Base-by-base conservation (phyloP, 92 coral and sea anemone genomes). In the Blastomussa wellsi region DNA sequence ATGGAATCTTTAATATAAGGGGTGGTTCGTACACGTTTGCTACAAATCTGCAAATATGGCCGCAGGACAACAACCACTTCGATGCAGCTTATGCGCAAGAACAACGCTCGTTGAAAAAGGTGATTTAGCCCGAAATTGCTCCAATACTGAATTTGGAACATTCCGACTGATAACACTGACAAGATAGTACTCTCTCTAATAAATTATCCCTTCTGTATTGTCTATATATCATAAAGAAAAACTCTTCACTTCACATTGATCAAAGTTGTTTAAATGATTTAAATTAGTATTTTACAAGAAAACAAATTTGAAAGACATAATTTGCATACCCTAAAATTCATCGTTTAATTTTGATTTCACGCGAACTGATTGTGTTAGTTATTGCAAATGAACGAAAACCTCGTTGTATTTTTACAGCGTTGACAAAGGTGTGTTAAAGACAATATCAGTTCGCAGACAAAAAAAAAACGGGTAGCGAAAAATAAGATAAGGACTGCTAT, bases 391-490 rank as follows among this genome's bases (percentile, higher is more conserved):
- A 24, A 26, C 35, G 35, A 48, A 52, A 74, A 74, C 57, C 74
- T 33, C 33, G 24, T 31, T 32, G 32, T 80, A 17, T 26, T 79
- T 47, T 28, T 44, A 33, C 17, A 17, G 39, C 11, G 31, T 42
- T 22, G 49, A 79, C 38, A 52, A 77, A 51, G 35, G 28, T 26
- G 38, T 32, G 44, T 62, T 13, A 81, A 44, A 69, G 65, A 48
- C 17, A 71, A 49, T 51, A 36, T 81, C 38, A 69, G 31, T 12
- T 22, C 67, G 20, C 22, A 28, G 78, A 71, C 78, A 82, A 69
- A 39, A 80, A 78, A n/a, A 68, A 38, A 80, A 79, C 57, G 42
- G 31, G 76, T 80, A 29, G 28, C 37, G 82, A 36, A 78, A 15
- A 59, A 57, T 41, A 19, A 57, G 16, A 59, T 24, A 59, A 38